Conservation (phyloP, 2,113 vertebrate genomes). For the Microtus ochrogaster region DNA sequence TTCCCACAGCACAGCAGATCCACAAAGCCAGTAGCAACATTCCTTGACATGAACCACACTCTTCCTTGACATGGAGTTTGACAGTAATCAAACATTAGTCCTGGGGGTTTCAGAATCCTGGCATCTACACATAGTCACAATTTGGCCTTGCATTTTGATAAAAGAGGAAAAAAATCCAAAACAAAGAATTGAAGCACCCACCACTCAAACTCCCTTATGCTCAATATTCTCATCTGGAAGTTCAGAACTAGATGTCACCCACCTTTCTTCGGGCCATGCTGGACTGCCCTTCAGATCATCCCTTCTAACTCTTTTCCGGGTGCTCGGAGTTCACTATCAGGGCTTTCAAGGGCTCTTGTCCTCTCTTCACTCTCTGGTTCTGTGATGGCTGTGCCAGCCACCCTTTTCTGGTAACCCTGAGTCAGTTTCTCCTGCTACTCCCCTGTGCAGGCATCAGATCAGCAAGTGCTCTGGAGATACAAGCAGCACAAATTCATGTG, state of each 20-base stretch:
- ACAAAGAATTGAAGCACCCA: background rate
- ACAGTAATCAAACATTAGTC: background rate
- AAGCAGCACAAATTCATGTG: background rate
- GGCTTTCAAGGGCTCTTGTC: background rate
- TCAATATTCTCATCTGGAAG: background rate
- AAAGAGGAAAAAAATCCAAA: no score
- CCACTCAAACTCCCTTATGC: background rate
- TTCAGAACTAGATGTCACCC: background rate
- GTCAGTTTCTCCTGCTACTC: background rate
- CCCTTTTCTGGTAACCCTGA: background rate
- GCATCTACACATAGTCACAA: background rate
- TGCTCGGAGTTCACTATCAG: background rate
- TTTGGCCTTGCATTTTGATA: background rate
- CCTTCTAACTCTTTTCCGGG: background rate
- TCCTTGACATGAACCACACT: background rate
- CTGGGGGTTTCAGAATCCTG: background rate
- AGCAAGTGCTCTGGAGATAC: background rate
- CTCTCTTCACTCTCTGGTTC: background rate
- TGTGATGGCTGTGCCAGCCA: background rate
- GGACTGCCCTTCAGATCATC: background rate
- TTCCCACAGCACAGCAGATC: accelerated
- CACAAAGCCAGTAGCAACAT: background rate
- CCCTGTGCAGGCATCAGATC: background rate
- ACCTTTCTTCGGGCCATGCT: background rate
- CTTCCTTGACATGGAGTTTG: background rate